Evolutionary conservation across 2,797 vertebrate species (phyloP).

Genomic region (Catharus ustulatus): DNA sequence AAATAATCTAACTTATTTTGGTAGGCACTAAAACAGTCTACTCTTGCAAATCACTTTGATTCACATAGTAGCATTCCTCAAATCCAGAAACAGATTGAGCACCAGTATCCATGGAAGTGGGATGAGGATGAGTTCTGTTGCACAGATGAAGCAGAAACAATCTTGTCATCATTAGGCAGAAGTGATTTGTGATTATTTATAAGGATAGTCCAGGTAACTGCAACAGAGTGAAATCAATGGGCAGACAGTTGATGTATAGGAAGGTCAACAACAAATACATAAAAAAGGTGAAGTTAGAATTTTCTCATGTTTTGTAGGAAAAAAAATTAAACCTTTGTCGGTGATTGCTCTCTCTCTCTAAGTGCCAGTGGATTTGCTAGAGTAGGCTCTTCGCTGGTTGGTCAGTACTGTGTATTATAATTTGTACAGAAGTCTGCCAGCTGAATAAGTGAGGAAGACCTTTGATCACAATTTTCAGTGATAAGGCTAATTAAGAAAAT

Average conservation of each 20-base stretch:
- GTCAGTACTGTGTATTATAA: background rate
- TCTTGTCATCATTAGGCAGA: background rate
- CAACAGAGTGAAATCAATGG: background rate
- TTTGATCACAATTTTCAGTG: background rate
- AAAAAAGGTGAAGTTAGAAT: background rate
- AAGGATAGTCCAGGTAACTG: background rate
- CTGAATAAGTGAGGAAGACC: background rate
- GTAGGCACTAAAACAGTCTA: background rate
- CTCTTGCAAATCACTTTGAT: background rate
- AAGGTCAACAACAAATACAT: background rate
- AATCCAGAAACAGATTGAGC: background rate
- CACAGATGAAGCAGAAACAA: background rate
- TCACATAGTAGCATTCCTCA: background rate
- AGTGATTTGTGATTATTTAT: background rate
- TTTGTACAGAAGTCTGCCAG: too few species aligned
- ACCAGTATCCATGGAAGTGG: background rate
- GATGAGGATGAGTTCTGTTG: background rate
- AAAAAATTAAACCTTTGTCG: background rate
- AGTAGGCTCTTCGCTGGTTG: background rate
- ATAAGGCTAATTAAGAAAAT: background rate
- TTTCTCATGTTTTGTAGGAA: background rate
- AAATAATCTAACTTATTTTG: background rate
- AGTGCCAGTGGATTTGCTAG: background rate
- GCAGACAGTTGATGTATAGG: background rate
- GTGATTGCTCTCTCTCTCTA: background rate